These are phyloP conservation scores for Dunckerocampus dactyliophorus DNA, from an alignment of 2,113 vertebrate species.

Conservation along the genomic window DNA sequence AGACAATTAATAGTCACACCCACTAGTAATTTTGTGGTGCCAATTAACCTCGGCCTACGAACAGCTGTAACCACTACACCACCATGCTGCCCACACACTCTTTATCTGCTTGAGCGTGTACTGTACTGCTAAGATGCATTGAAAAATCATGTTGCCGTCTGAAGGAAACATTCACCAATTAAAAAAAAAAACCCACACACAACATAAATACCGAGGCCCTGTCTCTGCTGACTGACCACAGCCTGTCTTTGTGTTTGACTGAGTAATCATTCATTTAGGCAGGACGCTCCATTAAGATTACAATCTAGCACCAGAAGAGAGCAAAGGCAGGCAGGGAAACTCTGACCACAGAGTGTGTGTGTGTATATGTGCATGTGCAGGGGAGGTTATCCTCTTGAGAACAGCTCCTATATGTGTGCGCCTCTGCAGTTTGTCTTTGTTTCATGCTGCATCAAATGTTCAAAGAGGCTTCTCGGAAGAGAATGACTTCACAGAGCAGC, in stretches of 20 bases:
- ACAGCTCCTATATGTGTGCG: slow-evolving; percentile 51
- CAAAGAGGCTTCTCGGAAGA: slow-evolving; percentile 60
- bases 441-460: slow-evolving; percentile 67
- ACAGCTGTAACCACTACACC: too few species aligned
- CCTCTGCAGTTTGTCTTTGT: slow-evolving; percentile 66
- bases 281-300: slow-evolving; percentile 73
- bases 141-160: too few species aligned
- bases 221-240: slow-evolving; percentile 35
- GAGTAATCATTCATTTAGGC: slow-evolving; percentile 71
- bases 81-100: too few species aligned
- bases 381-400: slow-evolving; percentile 41
- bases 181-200: neutral
- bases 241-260: slow-evolving; percentile 68
- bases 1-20: too few species aligned
- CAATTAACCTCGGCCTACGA: too few species aligned
- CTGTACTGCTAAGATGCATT: too few species aligned
- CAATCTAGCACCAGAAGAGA: slow-evolving; percentile 54
- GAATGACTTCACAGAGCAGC: slow-evolving; percentile 60
- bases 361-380: slow-evolving; percentile 21
- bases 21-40: too few species aligned
- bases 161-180: neutral
- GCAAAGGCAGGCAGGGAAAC: slow-evolving; percentile 49
- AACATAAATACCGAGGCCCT: slow-evolving; percentile 19
- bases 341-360: slow-evolving; percentile 39
- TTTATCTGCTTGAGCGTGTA: too few species aligned